A percentile compares a stretch with the other conserved stretches of the same genome.
These are phyloP conservation scores for Scaptomyza graminum DNA, from an alignment of 1,140 invertebrate genomes.

Conservation along the genomic window DNA sequence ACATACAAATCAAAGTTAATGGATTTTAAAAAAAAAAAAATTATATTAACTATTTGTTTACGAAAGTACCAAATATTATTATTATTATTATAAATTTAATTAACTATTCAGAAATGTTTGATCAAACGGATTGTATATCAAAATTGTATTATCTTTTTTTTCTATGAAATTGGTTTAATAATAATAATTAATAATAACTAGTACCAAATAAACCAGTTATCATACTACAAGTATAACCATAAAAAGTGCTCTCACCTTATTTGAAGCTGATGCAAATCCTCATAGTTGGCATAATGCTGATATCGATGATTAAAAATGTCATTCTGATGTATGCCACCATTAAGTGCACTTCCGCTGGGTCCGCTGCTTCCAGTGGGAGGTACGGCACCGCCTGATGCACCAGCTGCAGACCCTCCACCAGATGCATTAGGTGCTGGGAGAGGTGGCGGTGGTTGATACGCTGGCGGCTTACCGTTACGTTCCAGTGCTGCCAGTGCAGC, in stretches of 20 bases:
- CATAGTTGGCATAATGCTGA: slow-evolving; percentile 93
- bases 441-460: slow-evolving; percentile 80
- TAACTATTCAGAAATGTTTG: too few species aligned
- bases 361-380: neutral
- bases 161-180: too few species aligned
- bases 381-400: neutral
- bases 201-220: too few species aligned
- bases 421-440: slow-evolving; percentile 70
- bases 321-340: slow-evolving; percentile 82
- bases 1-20: too few species aligned
- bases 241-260: slow-evolving; percentile 67
- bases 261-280: slow-evolving; percentile 90
- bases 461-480: slow-evolving; percentile 75
- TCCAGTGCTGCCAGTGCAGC: slow-evolving; percentile 76
- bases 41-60: too few species aligned
- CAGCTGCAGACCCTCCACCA: slow-evolving; percentile 25
- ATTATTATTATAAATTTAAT: too few species aligned
- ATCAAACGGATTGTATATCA: too few species aligned
- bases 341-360: slow-evolving; percentile 18
- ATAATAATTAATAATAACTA: too few species aligned
- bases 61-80: too few species aligned
- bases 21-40: too few species aligned
- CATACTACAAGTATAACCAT: too few species aligned
- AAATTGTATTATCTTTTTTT: too few species aligned
- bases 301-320: slow-evolving; percentile 85